Conservation (phyloP, 2,888 invertebrate species). For the Lacanobia wlatinum region DNA sequence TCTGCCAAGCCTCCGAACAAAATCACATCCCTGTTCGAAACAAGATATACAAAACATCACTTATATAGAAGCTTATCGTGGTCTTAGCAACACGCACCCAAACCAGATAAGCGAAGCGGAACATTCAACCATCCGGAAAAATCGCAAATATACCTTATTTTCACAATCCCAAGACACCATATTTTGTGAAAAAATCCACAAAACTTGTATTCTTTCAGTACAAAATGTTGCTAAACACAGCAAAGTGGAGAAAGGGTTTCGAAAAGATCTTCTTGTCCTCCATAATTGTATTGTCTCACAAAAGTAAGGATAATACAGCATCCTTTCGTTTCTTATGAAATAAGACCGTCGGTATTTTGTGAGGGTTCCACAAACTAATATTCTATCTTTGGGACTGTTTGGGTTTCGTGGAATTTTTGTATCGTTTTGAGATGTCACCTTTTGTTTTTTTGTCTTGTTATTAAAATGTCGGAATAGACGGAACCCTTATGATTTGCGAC, state of each 20-base stretch:
- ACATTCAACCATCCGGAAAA: slow-evolving; percentile 1
- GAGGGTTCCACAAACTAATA: slow-evolving; percentile 32
- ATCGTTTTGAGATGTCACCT: slow-evolving; percentile 2
- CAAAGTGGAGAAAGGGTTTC: slow-evolving; percentile 28
- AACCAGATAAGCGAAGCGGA: slow-evolving; percentile 36
- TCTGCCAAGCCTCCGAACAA: background rate
- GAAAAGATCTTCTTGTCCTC: slow-evolving; percentile 13
- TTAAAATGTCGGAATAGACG: background rate
- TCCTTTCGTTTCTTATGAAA: slow-evolving; percentile 25
- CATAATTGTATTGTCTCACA: slow-evolving; percentile 42
- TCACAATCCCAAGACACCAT: slow-evolving; percentile 6
- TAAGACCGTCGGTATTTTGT: slow-evolving; percentile 34
- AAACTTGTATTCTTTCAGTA: slow-evolving; percentile 20
- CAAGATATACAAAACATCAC: slow-evolving; percentile 15
- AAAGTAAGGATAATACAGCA: slow-evolving; percentile 17
- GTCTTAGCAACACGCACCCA: background rate
- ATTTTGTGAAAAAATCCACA: slow-evolving; percentile 12
- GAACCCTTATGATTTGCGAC: background rate
- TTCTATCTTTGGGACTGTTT: slow-evolving; percentile 7
- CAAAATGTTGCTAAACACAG: slow-evolving; percentile 23
- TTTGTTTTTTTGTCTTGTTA: slow-evolving; percentile 2
- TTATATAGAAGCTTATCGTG: background rate
- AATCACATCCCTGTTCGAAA: slow-evolving; percentile 35
- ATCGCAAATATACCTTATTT: slow-evolving; percentile 15
- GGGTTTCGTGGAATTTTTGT: slow-evolving; percentile 4